Evolutionary conservation across 2,888 invertebrate genomes (phyloP), one percentile per base, ranked within the genome.

Genomic region (Apodemia hepburni): DNA sequence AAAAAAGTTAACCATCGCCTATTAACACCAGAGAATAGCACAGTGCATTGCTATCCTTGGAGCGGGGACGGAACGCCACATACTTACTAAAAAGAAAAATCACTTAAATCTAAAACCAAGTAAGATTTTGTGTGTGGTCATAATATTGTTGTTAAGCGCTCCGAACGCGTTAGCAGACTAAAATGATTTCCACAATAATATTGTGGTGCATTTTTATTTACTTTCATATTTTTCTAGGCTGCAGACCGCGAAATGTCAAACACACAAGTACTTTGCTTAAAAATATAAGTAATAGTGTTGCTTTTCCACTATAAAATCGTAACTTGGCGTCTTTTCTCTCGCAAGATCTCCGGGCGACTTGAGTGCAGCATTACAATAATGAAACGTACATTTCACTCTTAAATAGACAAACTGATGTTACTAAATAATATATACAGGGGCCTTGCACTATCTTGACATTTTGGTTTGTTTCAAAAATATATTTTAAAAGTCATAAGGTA

Each of bases 281-380:
- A 68, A 67, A 67, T 68, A 75, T 71, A 70, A 62, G 64, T 65
- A 67, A 69, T 51, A 59, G 33, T 59, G 54, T 66, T 64, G 67
- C 69, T 64, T 65, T 67, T 66, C 63, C 64, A 68, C 71, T 66
- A 70, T 70, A 69, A 70, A 74, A 73, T 71, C 65, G 65, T 67
- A 72, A 73, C 62, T 70, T 69, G 67, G 68, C 61, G 62, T 67
- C 63, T 64, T 69, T 68, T 64, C 65, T 68, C 64, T 42, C 42
- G 42, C 66, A 59, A 63, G 61, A 64, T 62, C 64, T 66, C 61
- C 65, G 60, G 70, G 65, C 68, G 68, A 71, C 72, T 74, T 68
- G 71, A 75, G 75, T 72, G 73, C 70, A 73, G 69, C 71, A 70
- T 71, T 72, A 72, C 71, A 71, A 75, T 75, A 74, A 78, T 72